Base-by-base conservation (phyloP, 1,140 invertebrate genomes). In the Platyscapa corneri region DNA sequence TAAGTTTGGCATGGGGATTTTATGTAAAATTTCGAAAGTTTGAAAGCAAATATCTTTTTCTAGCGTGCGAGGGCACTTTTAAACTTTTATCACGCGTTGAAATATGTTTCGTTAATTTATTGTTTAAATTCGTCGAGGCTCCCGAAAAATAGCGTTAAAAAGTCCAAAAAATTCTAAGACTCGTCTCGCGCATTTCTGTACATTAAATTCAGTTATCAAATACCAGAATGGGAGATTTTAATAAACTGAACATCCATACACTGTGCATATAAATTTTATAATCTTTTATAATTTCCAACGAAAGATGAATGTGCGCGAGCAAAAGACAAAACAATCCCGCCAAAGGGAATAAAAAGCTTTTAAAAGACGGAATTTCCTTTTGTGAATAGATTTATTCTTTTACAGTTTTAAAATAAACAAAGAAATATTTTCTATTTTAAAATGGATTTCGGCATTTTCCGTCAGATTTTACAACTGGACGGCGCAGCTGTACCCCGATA, bases 351-450 rank as follows among this genome's bases (percentile, higher is more conserved):
- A 32, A 37, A 37, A 70, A 32, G 34, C 32, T 70, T 70, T 70
- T 20, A 37, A 37, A 46, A 70, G 34, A 70, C 16, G 34, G 16
- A 70, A 70, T 37, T 37, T 37, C 30, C 67, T 37, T 39, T 70
- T 39, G 67, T 70, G 18, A 70, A 70, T 37, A 70, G 32, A 37
- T 39, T 70, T 70, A 39, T 70, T 70, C 64, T 39, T 70, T 70
- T 32, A 37, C 10, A 70, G 16, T 37, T 70, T 70, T 37, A 37
- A 70, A 70, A 37, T 70, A 34, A 32, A 70, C 16, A 70, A 70
- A 70, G 34, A 70, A 1, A 37, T 37, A 70, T 70, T 18, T 70
- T 37, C 34, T 23, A 23, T 67, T 67, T 67, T 67, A 67, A n/a
- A 67, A 67, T 67, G 32, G 34, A 67, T 67, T 30, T 67, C 8